Percentiles rank a stretch among this genome's conserved stretches.
These are phyloP conservation scores for Brachirus orientalis DNA, from an alignment of 2,113 vertebrate genomes.

Conservation along the genomic window DNA sequence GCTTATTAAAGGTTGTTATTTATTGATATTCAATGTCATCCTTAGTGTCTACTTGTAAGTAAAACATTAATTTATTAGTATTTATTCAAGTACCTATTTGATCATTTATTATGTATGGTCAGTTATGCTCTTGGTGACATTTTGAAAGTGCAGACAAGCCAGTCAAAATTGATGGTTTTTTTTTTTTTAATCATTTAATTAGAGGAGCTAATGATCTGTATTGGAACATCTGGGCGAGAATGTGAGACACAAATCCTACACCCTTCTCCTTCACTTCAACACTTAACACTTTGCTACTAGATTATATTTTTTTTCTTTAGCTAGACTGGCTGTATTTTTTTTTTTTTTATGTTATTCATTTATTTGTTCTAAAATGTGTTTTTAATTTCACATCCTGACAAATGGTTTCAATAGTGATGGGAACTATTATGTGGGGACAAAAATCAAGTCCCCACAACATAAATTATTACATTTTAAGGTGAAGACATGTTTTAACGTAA, in stretches of 20 bases:
- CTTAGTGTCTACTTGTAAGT: not conserved
- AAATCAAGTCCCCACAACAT: too few relatives aligned
- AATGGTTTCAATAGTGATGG: not conserved
- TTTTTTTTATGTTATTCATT: not conserved
- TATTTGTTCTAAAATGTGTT: not conserved
- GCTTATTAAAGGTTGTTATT: too few relatives aligned
- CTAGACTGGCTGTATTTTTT: not conserved
- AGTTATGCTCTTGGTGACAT: constrained; percentile 48
- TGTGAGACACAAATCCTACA: not conserved
- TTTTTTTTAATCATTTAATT: constrained; percentile 54
- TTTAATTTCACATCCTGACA: not conserved
- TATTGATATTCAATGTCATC: not conserved
- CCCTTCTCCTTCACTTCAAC: not conserved
- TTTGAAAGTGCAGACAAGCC: constrained; percentile 42
- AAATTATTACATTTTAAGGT: too few relatives aligned
- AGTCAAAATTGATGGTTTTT: constrained; percentile 37
- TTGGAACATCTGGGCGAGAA: constrained; percentile 17
- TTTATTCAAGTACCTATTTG: not conserved
- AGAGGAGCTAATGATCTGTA: constrained; percentile 57
- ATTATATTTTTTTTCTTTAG: too few relatives aligned
- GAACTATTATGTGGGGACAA: too few relatives aligned
- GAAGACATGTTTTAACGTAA: too few relatives aligned
- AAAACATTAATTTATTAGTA: constrained; percentile 22
- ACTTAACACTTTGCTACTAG: too few relatives aligned
- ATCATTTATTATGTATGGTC: constrained; percentile 33